Conservation (phyloP, 23 tunicate genomes). For the Aplidium turbinatum region DNA sequence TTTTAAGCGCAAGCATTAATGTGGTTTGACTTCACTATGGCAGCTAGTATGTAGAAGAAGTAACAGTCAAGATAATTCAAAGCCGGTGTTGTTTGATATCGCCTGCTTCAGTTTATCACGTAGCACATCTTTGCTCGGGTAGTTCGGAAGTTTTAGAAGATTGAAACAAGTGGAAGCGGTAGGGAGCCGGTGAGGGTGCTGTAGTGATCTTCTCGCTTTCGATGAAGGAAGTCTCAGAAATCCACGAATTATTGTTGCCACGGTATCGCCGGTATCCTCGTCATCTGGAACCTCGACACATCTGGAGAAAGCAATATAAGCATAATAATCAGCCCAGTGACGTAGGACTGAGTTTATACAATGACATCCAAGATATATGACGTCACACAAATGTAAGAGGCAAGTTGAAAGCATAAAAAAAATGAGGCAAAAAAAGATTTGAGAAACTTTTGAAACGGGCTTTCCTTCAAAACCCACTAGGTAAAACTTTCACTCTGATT, state of each 20-base stretch:
- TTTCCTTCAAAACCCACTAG: no score
- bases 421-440: no score
- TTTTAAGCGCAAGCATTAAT: no score
- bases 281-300: constrained; percentile 98
- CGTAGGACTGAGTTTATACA: no score
- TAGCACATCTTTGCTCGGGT: constrained; percentile 87
- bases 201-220: constrained; percentile 18
- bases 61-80: constrained; percentile 89
- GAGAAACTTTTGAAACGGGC: no score
- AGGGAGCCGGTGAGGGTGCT: constrained; percentile 70
- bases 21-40: no score
- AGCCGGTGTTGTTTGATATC: constrained; percentile 92
- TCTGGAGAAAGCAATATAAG: constrained; percentile 22
- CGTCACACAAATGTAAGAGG: no score
- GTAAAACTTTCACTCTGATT: no score
- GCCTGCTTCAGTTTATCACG: constrained; percentile 92
- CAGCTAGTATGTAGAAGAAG: no score
- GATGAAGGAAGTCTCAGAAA: constrained; percentile 52
- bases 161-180: constrained; percentile 99
- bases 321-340: no score
- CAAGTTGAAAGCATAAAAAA: no score
- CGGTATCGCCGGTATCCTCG: constrained; percentile 96
- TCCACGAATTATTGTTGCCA: constrained; percentile 91
- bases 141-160: constrained; percentile 93
- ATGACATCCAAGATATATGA: no score